Conservation (phyloP, 2,888 invertebrate genomes). For the Aphodius granarius region DNA sequence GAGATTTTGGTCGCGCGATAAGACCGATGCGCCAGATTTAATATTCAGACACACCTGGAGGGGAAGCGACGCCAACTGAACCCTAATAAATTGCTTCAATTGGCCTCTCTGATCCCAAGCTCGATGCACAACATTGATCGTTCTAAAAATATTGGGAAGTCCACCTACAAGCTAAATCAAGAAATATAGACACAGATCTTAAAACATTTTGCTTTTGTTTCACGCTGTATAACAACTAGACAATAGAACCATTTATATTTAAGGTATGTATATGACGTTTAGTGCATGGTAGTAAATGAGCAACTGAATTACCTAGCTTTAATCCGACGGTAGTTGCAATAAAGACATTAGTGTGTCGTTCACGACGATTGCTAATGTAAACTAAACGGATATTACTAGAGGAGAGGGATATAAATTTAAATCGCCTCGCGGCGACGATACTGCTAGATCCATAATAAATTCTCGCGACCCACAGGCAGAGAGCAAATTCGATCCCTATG, state of each 20-base stretch:
- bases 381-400: background rate
- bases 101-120: background rate
- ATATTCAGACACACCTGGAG: background rate
- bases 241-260: background rate
- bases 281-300: background rate
- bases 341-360: background rate
- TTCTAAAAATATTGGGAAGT: background rate
- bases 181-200: no score
- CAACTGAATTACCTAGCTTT: background rate
- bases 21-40: background rate
- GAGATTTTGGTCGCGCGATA: background rate
- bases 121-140: background rate
- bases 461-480: background rate
- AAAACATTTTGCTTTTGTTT: no score
- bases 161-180: background rate
- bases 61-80: background rate
- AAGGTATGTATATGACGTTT: background rate
- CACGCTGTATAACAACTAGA: no score
- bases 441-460: background rate
- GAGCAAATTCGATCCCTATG: background rate
- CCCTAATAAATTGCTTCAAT: background rate
- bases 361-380: background rate
- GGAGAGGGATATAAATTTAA: background rate
- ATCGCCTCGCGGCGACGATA: background rate
- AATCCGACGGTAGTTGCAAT: background rate